Evolutionary conservation across 2,797 vertebrate species (phyloP).

Genomic region (Muraenolepis orangiensis): DNA sequence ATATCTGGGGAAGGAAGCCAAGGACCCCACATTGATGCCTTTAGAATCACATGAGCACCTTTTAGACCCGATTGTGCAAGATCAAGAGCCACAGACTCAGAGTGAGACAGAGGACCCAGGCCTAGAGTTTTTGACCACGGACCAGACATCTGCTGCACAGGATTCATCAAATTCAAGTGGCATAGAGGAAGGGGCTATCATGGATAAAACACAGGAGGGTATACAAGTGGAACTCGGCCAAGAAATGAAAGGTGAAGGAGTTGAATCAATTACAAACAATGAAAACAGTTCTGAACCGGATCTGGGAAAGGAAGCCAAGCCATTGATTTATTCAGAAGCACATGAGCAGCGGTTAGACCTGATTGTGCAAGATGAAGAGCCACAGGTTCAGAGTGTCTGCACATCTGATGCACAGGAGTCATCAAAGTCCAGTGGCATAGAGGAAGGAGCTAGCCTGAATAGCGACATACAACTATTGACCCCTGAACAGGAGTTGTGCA

Average conservation of each 20-base stretch:
- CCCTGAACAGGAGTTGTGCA: neutral
- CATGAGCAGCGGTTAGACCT: too few relatives aligned
- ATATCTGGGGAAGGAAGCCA: neutral
- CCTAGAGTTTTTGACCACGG: neutral
- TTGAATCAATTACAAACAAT: too few relatives aligned
- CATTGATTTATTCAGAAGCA: too few relatives aligned
- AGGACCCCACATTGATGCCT: neutral
- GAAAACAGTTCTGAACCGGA: too few relatives aligned
- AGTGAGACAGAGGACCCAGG: neutral
- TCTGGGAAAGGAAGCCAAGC: too few relatives aligned
- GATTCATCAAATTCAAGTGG: neutral
- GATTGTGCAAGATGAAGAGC: too few relatives aligned
- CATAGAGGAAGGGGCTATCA: neutral
- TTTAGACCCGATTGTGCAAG: conserved; percentile 4
- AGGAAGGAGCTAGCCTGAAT: neutral
- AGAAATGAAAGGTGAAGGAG: too few relatives aligned
- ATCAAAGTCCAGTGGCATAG: neutral
- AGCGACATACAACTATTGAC: neutral
- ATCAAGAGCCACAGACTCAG: neutral
- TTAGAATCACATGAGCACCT: conserved; percentile 8
- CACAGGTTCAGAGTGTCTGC: too few relatives aligned
- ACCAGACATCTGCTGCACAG: neutral
- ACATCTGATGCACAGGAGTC: neutral
- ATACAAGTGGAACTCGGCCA: too few relatives aligned
- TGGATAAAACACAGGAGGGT: too few relatives aligned